Percentiles rank a stretch among this genome's conserved stretches.
phyloP scores from a whole-genome alignment of 2,797 vertebrate genomes.

The Hirundo rustica region DNA sequence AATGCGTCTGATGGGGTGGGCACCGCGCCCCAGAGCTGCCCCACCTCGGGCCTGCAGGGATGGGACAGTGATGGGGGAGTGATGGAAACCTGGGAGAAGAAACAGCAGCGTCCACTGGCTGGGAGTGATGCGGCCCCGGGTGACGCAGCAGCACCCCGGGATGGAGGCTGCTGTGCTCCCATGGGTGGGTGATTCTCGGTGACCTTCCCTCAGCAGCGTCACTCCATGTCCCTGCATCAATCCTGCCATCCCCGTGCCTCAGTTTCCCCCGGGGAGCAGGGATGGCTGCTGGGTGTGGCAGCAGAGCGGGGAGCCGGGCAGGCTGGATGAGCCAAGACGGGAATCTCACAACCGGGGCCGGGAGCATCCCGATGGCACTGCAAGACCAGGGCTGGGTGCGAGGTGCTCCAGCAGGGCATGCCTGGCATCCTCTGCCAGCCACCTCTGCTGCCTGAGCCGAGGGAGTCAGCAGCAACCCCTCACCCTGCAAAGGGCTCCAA shows the following conservation, averaged over 20 bases:
- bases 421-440: not conserved
- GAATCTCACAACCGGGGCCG: not conserved
- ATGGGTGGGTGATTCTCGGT: fast-evolving
- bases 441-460: fast-evolving
- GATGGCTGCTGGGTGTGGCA: not conserved
- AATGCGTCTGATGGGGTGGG: fast-evolving
- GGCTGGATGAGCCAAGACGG: not conserved
- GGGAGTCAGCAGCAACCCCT: not conserved
- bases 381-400: not conserved
- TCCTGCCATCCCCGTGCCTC: not conserved
- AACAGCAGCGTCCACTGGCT: fast-evolving
- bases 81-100: not conserved
- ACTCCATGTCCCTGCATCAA: fast-evolving
- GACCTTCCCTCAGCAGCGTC: not conserved
- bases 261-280: not conserved
- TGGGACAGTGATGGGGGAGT: not conserved
- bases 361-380: not conserved
- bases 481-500: fast-evolving
- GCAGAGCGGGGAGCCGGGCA: not conserved
- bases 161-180: not conserved
- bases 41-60: fast-evolving
- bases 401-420: not conserved
- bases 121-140: not conserved
- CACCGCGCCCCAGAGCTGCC: fast-evolving
- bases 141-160: not conserved